Base-by-base conservation (phyloP, 2,797 vertebrate species). In the Mormyrops attenuatus region DNA sequence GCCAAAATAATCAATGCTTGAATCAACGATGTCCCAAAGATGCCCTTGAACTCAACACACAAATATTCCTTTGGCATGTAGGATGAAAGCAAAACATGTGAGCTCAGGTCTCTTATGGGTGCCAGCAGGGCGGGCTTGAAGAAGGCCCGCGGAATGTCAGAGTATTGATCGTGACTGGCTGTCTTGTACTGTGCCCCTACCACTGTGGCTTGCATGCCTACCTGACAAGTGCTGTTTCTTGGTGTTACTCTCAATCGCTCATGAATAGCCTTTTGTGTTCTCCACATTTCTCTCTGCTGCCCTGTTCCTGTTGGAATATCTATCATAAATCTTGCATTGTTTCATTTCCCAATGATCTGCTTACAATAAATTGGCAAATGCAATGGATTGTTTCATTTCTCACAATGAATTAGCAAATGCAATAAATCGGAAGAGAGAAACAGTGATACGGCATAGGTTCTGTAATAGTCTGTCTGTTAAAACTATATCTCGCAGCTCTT, bases 261-360 rank as follows among this genome's bases (percentile, higher is more conserved):
- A 87, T 90, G 89, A 86, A 91, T 90, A 90, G 89, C 90, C 90
- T 93, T 93, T 73, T 90, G 90, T 86, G 94, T 93, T 94, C 92
- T 30, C 47, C 90, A 92, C 38, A 44, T 80, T 20, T 44, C 17
- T 22, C 77, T 73, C 5, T n/a, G 6, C 38, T 47, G 77, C 41
- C 77, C 38, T 8, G 20, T 41, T 82, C 41, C 73, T 47, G 20
- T 20, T 80, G 73, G 38, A 80, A 80, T 80, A 9, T 44, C 77
- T 47, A 47, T 47, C 77, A n/a, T 82, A 41, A 5, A 44, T 44
- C 34, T 9, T 30, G 2, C 63, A 30, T 26, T 73, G 5, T 41
- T 20, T 20, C 73, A 20, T 44, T 80, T 41, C 73, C n/a, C 77
- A 82, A 20, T 30, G 38, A 82, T 8, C 77, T 44, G 38, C 73